Conservation (phyloP, 2,888 invertebrate species). For the Melieria picta region DNA sequence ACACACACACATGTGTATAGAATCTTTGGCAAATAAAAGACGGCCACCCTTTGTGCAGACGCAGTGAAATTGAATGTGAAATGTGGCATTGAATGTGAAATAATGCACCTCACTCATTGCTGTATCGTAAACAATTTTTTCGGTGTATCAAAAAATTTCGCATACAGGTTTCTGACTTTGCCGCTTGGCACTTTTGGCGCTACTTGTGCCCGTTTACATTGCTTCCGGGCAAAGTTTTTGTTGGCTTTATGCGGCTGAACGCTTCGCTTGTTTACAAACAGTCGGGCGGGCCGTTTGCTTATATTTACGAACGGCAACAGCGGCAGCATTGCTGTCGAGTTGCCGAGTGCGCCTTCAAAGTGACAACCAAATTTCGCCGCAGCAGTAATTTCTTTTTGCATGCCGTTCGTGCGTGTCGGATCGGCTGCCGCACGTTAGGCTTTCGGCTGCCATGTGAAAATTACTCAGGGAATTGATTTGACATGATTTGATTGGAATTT, state of each 20-base stretch:
- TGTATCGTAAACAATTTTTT: too few species aligned
- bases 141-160: too few species aligned
- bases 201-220: too few species aligned
- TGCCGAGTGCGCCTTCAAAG: constrained; percentile 28
- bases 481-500: constrained; percentile 29
- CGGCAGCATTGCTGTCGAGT: constrained; percentile 1
- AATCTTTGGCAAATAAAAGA: too few species aligned
- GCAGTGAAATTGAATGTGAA: too few species aligned
- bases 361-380: constrained; percentile 18
- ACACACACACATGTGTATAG: too few species aligned
- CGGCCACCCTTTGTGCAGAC: too few species aligned
- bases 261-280: constrained; percentile 58
- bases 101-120: too few species aligned
- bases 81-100: too few species aligned
- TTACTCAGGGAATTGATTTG: constrained; percentile 19
- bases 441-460: not conserved
- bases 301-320: constrained; percentile 51
- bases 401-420: not conserved
- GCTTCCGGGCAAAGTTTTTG: constrained; percentile 11
- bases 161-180: too few species aligned
- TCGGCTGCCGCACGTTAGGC: constrained; percentile 16
- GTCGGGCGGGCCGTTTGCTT: constrained; percentile 31
- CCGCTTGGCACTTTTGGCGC: too few species aligned
- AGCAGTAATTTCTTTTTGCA: constrained; percentile 1
- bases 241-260: constrained; percentile 56